Conservation (phyloP, 2,113 vertebrate genomes). For the Copsychus sechellarum region DNA sequence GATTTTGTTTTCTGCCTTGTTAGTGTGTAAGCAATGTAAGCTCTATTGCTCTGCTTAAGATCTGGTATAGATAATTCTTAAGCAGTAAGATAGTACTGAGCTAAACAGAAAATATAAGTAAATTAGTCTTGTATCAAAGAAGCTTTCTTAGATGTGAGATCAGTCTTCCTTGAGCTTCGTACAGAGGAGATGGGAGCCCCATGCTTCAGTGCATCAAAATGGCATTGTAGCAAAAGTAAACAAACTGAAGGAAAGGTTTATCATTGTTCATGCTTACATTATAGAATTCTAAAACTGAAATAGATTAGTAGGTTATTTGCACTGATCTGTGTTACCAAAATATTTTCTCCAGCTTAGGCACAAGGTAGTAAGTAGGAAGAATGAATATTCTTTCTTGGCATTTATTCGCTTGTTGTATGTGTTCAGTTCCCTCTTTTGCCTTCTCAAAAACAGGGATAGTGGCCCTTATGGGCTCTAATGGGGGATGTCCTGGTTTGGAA, state of each 20-base stretch:
- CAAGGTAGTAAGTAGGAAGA: not conserved
- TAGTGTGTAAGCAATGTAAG: not conserved
- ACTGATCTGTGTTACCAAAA: not conserved
- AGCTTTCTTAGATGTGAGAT: not conserved
- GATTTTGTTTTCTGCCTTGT: not conserved
- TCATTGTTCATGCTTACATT: not conserved
- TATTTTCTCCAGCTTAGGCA: not conserved
- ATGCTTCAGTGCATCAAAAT: not conserved
- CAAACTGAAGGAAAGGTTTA: not conserved
- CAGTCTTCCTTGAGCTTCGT: not conserved
- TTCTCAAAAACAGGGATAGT: not conserved
- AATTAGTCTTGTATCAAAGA: not conserved
- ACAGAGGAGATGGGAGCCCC: not conserved
- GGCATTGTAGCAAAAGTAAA: not conserved
- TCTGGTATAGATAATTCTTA: not conserved
- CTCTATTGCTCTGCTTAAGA: not conserved
- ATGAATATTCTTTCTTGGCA: not conserved
- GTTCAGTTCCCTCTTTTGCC: not conserved
- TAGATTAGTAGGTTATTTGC: not conserved
- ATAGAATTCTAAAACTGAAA: not conserved
- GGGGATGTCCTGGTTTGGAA: not conserved
- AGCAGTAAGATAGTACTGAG: not conserved
- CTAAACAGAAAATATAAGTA: not conserved
- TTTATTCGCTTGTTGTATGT: not conserved
- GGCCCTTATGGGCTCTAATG: not conserved